phyloP scores from a whole-genome alignment of 2,797 vertebrate species.

The Catharus ustulatus region DNA sequence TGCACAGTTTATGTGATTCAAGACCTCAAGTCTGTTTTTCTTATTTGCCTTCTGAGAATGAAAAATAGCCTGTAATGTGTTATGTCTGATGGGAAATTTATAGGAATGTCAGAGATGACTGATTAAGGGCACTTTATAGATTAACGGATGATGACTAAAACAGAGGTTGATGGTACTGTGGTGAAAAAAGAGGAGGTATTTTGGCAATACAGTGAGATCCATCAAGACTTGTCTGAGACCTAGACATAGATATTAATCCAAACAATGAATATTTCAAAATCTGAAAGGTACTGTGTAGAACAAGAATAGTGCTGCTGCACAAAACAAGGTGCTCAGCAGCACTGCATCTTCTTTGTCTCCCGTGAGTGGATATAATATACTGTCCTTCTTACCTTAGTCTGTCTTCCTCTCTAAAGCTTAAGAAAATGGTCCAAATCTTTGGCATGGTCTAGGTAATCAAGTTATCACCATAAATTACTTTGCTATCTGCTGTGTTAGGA shows the following conservation, averaged over 20 bases:
- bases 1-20: neutral
- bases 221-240: neutral
- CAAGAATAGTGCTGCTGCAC: neutral
- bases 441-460: neutral
- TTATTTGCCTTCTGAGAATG: conserved; percentile 31
- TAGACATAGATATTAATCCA: neutral
- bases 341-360: neutral
- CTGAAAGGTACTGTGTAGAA: neutral
- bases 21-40: neutral
- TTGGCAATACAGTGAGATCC: neutral
- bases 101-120: conserved; percentile 29
- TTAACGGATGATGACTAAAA: conserved; percentile 37
- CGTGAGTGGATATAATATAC: neutral
- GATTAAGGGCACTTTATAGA: conserved; percentile 36
- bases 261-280: conserved; percentile 43
- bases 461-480: neutral
- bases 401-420: neutral
- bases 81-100: conserved; percentile 33
- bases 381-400: neutral
- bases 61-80: conserved; percentile 10
- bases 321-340: neutral
- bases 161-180: neutral
- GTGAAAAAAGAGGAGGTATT: conserved; percentile 18
- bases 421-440: neutral
- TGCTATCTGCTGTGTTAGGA: neutral